Evolutionary conservation across 1,140 invertebrate species (phyloP).

Genomic region (Apis dorsata): DNA sequence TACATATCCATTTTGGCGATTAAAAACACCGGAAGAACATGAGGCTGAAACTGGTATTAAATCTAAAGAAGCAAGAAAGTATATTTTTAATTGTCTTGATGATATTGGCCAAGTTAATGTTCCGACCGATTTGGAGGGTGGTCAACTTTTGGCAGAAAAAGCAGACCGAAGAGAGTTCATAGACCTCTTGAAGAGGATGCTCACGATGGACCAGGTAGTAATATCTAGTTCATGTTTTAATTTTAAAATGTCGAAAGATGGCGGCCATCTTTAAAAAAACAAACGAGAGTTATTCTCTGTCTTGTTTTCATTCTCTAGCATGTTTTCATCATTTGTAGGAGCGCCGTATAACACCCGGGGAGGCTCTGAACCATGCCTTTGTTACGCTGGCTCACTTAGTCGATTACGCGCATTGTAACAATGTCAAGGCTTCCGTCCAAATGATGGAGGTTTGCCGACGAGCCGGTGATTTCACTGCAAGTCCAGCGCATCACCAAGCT

Average conservation of each 20-base stretch:
- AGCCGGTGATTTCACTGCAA: conserved; percentile 83
- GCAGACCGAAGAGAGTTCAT: conserved; percentile 97
- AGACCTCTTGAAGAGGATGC: conserved; percentile 97
- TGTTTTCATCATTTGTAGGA: conserved; percentile 82
- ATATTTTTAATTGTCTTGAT: conserved; percentile 99
- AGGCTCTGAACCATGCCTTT: conserved; percentile 97
- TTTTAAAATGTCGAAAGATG: neutral
- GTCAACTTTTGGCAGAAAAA: conserved; percentile 96
- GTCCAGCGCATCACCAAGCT: conserved; percentile 81
- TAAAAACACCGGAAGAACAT: conserved; percentile 99
- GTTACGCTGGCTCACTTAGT: conserved; percentile 95
- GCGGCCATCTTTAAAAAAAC: neutral
- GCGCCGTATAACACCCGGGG: conserved; percentile 95
- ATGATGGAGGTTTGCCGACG: conserved; percentile 96
- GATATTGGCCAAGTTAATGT: conserved; percentile 99
- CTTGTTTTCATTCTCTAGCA: neutral
- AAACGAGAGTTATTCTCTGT: no score
- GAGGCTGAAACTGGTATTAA: conserved; percentile 98
- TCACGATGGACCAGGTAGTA: conserved; percentile 97
- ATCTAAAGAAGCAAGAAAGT: conserved; percentile 99
- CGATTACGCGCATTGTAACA: conserved; percentile 98
- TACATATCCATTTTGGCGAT: conserved; percentile 98
- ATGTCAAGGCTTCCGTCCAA: conserved; percentile 96
- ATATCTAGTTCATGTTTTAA: conserved; percentile 78
- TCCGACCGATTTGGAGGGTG: conserved; percentile 96